Base-by-base conservation (phyloP, 2,113 vertebrate species). In the Mustelus asterias region DNA sequence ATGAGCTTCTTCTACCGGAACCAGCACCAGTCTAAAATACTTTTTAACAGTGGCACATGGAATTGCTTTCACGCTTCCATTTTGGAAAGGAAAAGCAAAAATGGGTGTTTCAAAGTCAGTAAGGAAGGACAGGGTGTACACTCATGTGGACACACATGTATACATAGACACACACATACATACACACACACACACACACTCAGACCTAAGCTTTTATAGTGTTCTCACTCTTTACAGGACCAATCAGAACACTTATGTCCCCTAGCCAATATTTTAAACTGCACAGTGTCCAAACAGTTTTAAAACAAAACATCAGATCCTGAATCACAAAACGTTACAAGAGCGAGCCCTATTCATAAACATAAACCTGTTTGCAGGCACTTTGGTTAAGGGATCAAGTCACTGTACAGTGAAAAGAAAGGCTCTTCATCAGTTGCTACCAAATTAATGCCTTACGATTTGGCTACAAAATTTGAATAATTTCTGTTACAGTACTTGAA, bases 11-110 rank as follows among this genome's bases (percentile, higher is more conserved):
- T 97, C 97, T 98, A 97, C 97, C 97, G 97, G 97, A 96, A 98
- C 97, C 97, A 98, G 98, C 98, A 98, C 98, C 98, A 97, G 97
- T 97, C 98, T 97, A 97, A 97, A 97, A 97, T 97, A 97, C 96
- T 97, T 97, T 97, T 96, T 13, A 0, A 97, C 97, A 97, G 97
- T 98, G 98, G 98, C 98, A 98, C 98, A 96, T 97, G 97, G 96
- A 97, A 97, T 97, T 97, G 97, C 96, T 97, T 97, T 97, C 97
- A 97, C 97, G 97, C 96, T 97, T 97, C 96, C 97, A 97, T 96
- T n/a, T 96, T 69, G 7, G 29, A 97, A 97, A 97, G 95, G 67
- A 48, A 97, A 97, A 97, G 95, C 94, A 96, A 97, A 97, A 97
- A 60, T 96, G 97, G 96, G 96, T 37, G 29, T 80, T 95, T 96